A percentile compares a stretch with the other conserved stretches of the same genome.
Evolutionary conservation across 30 jellyfish, hydroid and myxozoan genomes (phyloP).

Genomic region (Phacellophora camtschatica): DNA sequence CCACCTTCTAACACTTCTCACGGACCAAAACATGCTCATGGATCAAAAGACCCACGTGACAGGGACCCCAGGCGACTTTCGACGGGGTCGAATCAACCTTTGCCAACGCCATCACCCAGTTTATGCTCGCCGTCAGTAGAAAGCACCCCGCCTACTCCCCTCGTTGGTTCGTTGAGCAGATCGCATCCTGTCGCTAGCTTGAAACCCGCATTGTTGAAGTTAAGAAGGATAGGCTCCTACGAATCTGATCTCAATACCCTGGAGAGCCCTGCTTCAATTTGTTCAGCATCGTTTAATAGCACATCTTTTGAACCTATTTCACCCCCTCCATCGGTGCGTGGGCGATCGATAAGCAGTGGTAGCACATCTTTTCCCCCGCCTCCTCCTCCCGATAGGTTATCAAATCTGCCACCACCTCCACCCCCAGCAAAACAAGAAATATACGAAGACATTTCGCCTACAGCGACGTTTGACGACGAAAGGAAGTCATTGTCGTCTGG

Average conservation of each 20-base stretch:
- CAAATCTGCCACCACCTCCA: conserved; percentile 61
- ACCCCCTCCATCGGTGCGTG: conserved; percentile 57
- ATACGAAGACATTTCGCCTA: conserved; percentile 94
- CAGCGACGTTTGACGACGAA: conserved; percentile 58
- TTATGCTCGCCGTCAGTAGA: conserved; percentile 61
- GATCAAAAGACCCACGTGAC: conserved; percentile 70
- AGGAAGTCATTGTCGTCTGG: not conserved
- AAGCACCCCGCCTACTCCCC: conserved; percentile 81
- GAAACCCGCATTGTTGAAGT: conserved; percentile 4
- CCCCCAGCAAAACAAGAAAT: conserved; percentile 58
- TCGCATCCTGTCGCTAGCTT: conserved; percentile 70
- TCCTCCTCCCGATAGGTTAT: conserved; percentile 50
- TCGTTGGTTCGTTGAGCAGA: conserved; percentile 50
- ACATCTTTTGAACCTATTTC: conserved; percentile 87
- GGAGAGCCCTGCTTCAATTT: conserved; percentile 78
- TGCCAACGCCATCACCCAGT: conserved; percentile 88
- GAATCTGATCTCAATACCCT: conserved; percentile 30
- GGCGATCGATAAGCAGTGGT: conserved; percentile 2
- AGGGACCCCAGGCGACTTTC: conserved; percentile 39
- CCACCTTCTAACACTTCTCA: not conserved
- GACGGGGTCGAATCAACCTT: conserved; percentile 10
- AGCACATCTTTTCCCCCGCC: conserved; percentile 56
- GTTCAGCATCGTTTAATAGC: conserved; percentile 72
- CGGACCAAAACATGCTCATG: not conserved
- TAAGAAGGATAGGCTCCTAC: conserved; percentile 17